Conservation (phyloP, 1,140 invertebrate species). For the Probaryconus sp. region DNA sequence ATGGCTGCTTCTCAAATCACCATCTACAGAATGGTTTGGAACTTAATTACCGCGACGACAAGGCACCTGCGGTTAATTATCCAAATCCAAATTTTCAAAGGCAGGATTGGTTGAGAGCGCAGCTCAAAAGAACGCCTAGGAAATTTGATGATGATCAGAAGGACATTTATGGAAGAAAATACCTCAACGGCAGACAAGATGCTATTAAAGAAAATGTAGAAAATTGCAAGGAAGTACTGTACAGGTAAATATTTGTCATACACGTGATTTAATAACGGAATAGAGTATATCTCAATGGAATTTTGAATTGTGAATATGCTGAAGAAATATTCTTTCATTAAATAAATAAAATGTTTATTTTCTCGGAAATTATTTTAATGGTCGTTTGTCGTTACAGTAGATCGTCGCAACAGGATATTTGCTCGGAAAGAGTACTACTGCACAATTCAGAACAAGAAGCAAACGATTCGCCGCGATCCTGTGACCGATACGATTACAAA, state of each 20-base stretch:
- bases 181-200: slow-evolving; percentile 65
- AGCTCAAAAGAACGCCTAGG: slow-evolving; percentile 74
- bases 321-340: neutral
- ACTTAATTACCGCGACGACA: slow-evolving; percentile 66
- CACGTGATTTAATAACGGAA: too few relatives aligned
- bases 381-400: slow-evolving; percentile 13
- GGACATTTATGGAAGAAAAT: slow-evolving; percentile 72
- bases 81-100: slow-evolving; percentile 81
- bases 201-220: slow-evolving; percentile 74
- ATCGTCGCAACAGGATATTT: slow-evolving; percentile 68
- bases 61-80: slow-evolving; percentile 56
- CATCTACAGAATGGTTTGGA: slow-evolving; percentile 62
- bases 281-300: too few relatives aligned
- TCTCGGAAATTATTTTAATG: neutral
- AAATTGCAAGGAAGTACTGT: slow-evolving; percentile 72
- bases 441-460: slow-evolving; percentile 68
- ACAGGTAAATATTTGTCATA: slow-evolving; percentile 64
- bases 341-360: neutral
- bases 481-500: slow-evolving; percentile 71
- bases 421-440: slow-evolving; percentile 67
- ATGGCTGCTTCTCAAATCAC: slow-evolving; percentile 46
- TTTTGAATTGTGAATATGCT: too few relatives aligned
- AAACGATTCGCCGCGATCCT: slow-evolving; percentile 58
- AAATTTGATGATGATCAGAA: slow-evolving; percentile 73
- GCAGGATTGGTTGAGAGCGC: slow-evolving; percentile 79